phyloP scores from a whole-genome alignment of 2,113 vertebrate genomes.

The Todiramphus chloris region DNA sequence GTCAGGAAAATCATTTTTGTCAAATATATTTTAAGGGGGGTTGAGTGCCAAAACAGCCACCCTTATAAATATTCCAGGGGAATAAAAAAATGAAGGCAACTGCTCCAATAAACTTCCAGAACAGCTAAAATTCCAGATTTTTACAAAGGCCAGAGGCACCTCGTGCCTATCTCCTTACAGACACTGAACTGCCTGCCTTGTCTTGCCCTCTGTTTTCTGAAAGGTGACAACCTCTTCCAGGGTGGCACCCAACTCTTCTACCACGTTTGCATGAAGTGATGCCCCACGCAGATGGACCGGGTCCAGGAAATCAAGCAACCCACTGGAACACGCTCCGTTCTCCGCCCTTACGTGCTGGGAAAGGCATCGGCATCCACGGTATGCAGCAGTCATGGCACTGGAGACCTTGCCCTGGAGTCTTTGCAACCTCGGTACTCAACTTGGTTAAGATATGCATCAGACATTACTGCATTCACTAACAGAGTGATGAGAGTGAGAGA shows the following conservation, averaged over 20 bases:
- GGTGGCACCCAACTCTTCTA: not conserved
- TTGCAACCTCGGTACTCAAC: not conserved
- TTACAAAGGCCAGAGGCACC: not conserved
- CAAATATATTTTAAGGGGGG: not conserved
- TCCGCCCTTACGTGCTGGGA: not conserved
- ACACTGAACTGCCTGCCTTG: rapidly evolving
- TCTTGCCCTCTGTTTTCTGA: not conserved
- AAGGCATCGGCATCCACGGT: not conserved
- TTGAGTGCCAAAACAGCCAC: not conserved
- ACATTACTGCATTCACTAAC: not conserved
- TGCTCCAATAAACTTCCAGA: not conserved
- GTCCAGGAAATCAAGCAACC: not conserved
- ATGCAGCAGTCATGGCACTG: not conserved
- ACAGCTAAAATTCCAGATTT: not conserved
- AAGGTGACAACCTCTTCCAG: slow-evolving; percentile 16
- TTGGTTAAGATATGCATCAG: not conserved
- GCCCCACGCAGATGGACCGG: not conserved
- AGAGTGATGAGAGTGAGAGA: slow-evolving; percentile 3
- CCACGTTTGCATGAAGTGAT: not conserved
- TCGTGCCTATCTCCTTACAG: rapidly evolving
- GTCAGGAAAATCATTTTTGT: not conserved
- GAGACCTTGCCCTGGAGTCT: not conserved
- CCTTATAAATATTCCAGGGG: not conserved
- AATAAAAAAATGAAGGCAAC: not conserved
- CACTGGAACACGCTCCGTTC: not conserved